Conservation (phyloP, 2,113 vertebrate species). For the Pongo abelii region DNA sequence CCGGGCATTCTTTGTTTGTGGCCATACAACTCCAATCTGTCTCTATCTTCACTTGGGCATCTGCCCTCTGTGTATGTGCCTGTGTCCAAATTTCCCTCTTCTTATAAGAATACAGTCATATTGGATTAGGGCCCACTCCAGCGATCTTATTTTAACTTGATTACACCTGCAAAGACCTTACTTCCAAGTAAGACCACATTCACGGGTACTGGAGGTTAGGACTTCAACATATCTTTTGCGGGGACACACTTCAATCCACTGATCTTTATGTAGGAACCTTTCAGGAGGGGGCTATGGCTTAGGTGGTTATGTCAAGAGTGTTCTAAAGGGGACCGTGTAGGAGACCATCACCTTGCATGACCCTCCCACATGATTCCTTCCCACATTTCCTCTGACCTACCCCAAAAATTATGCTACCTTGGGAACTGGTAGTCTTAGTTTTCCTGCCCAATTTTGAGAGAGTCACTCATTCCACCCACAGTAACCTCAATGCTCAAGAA, state of each 20-base stretch:
- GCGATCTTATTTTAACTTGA: neutral
- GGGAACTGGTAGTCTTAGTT: neutral
- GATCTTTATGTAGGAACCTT: neutral
- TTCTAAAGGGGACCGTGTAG: neutral
- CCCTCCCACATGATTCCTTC: neutral
- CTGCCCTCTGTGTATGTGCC: neutral
- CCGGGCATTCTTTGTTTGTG: neutral
- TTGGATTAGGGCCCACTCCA: neutral
- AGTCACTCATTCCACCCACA: neutral
- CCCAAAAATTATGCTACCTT: conserved; percentile 1
- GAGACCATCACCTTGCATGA: neutral
- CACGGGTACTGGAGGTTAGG: neutral
- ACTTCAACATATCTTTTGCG: neutral
- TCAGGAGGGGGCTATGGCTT: neutral
- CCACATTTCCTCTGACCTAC: neutral
- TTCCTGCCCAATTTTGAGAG: conserved; percentile 15
- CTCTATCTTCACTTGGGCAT: neutral
- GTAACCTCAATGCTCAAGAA: neutral
- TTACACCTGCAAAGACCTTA: neutral
- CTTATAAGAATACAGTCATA: neutral
- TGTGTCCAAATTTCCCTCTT: neutral
- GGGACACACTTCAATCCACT: neutral
- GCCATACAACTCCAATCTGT: neutral
- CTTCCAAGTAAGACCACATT: neutral
- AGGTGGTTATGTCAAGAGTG: neutral